Evolutionary conservation across 2,888 invertebrate species (phyloP), one percentile per base, ranked within the genome.

Genomic region (Elysia crispata): DNA sequence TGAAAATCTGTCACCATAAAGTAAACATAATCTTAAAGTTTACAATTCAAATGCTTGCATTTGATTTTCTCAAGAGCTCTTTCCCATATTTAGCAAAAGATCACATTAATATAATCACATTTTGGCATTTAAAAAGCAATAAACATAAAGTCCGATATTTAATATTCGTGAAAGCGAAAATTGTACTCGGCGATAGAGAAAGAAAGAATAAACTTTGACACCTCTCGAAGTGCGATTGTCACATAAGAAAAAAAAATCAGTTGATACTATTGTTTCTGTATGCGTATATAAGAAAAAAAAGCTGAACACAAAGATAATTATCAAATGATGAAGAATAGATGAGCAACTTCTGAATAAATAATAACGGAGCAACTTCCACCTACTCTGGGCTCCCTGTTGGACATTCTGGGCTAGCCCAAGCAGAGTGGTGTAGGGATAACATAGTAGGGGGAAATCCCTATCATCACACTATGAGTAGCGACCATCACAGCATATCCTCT

Each of bases 361-460:
- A 18, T 60, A n/a, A 11, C 13, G 77, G 69, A 77, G 70, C 69
- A 60, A 69, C 67, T 77, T 60, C 31, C 78, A 78, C 78, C 78
- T 78, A 49, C 72, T 11, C 78, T 50, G 25, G 28, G 69, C 70
- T 69, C 77, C 77, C 64, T 11, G 0, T 1, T 25, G 67, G 13
- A 33, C 25, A 62, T 30, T 70, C 60, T 11, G 70, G 77, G 72
- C 72, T 62, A 72, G 78, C 78, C 8, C 78, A 78, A 78, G 60
- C 78, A 25, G 57, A 41, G 41, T 41, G 0, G 1, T 30, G 28
- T 8, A 3, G 23, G 77, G 77, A 78, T 70, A 72, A 70, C 62
- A 60, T 25, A 49, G 15, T 11, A 25, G 13, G 62, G 62, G 57
- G 72, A 62, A 72, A 60, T 41, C n/a, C 62, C 25, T 3, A 1